These are phyloP conservation scores for Leptopterna dolabrata DNA, from an alignment of 2,888 invertebrate species.

Conservation along the genomic window DNA sequence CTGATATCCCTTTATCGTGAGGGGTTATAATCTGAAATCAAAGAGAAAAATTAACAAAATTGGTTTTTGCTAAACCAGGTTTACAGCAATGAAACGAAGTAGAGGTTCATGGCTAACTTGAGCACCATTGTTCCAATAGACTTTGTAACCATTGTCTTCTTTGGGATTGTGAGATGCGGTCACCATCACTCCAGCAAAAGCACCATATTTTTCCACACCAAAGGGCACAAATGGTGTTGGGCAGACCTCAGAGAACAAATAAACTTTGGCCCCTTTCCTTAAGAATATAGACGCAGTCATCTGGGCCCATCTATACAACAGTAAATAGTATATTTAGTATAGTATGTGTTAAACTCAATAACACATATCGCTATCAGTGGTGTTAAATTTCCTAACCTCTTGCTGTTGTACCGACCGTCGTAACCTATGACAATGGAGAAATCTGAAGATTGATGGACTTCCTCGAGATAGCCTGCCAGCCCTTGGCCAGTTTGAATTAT, in stretches of 20 bases:
- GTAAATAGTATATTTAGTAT: not conserved
- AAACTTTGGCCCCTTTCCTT: slow-evolving; percentile 80
- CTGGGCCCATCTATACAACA: slow-evolving; percentile 81
- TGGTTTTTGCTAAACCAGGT: no score
- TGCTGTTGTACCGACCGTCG: slow-evolving; percentile 93
- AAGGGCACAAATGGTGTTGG: slow-evolving; percentile 97
- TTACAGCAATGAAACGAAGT: not conserved
- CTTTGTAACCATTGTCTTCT: slow-evolving; percentile 97
- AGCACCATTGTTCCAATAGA: slow-evolving; percentile 94
- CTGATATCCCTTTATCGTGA: slow-evolving; percentile 87
- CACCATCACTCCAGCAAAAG: slow-evolving; percentile 90
- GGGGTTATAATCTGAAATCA: slow-evolving; percentile 84
- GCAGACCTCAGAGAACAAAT: slow-evolving; percentile 81
- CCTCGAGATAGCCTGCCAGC: slow-evolving; percentile 79
- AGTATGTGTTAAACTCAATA: not conserved
- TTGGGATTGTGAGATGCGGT: slow-evolving; percentile 97
- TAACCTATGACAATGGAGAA: slow-evolving; percentile 78
- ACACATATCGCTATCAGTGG: not conserved
- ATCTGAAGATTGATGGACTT: slow-evolving; percentile 69
- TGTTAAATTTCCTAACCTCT: slow-evolving; percentile 71
- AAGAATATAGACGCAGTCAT: slow-evolving; percentile 87
- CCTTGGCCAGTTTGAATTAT: slow-evolving; percentile 96
- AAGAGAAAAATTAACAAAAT: slow-evolving; percentile 1
- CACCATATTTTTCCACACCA: slow-evolving; percentile 78
- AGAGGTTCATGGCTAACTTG: slow-evolving; percentile 68